Percentiles rank a stretch among this genome's conserved stretches.
Evolutionary conservation across 2,797 vertebrate genomes (phyloP).

Genomic region (Scomberomorus guttatus): DNA sequence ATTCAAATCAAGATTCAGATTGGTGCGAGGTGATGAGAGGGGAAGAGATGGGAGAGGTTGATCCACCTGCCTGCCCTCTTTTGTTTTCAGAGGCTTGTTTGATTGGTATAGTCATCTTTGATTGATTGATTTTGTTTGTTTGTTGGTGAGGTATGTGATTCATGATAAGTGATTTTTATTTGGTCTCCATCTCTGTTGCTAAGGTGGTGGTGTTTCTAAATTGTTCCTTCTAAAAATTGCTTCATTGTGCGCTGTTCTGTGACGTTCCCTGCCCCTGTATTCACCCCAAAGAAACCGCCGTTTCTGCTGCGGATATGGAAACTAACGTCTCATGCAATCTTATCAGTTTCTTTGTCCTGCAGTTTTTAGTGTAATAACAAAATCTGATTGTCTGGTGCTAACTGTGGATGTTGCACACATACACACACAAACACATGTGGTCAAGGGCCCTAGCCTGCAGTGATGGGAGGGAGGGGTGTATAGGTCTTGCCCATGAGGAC

Average conservation of each 20-base stretch:
- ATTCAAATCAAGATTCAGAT: slow-evolving; percentile 65
- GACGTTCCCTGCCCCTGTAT: too few species aligned
- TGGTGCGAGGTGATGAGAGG: slow-evolving; percentile 36
- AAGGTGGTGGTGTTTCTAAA: not conserved
- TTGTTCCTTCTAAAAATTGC: too few species aligned
- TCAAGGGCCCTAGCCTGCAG: slow-evolving; percentile 43
- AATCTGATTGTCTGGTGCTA: not conserved
- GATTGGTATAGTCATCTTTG: slow-evolving; percentile 24
- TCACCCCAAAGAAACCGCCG: not conserved
- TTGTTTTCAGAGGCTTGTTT: slow-evolving; percentile 19
- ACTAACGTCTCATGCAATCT: not conserved
- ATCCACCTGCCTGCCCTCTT: slow-evolving; percentile 1
- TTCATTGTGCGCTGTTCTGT: too few species aligned
- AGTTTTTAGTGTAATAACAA: not conserved
- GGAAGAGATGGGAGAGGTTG: slow-evolving; percentile 32
- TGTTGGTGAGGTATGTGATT: not conserved
- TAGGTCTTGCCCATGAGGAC: slow-evolving; percentile 42
- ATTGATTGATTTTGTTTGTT: slow-evolving; percentile 21
- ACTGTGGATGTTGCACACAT: not conserved
- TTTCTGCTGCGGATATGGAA: not conserved
- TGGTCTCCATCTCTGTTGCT: slow-evolving; percentile 3
- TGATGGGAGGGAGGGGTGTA: slow-evolving; percentile 28
- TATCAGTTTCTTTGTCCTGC: not conserved
- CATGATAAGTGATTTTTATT: not conserved
- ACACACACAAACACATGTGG: not conserved